Conservation (phyloP, 2,888 invertebrate genomes). For the Trachelus troglodyta region DNA sequence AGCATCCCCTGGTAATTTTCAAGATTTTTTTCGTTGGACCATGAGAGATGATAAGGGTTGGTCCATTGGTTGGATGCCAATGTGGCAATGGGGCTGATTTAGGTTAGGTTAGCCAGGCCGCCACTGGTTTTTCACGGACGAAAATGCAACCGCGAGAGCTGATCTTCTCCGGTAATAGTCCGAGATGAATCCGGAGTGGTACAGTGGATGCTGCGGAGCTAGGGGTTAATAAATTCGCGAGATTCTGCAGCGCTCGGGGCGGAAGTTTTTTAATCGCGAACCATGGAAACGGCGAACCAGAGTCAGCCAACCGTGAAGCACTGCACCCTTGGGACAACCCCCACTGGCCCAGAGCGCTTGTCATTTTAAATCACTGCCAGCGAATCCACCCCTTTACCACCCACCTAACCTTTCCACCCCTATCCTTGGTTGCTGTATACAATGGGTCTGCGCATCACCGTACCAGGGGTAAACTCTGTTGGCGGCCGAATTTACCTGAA, state of each 20-base stretch:
- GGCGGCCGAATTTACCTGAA: slow-evolving; percentile 46
- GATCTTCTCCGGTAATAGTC: slow-evolving; percentile 26
- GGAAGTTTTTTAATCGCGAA: slow-evolving; percentile 61
- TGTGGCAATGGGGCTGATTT: not conserved
- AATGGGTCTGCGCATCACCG: not conserved
- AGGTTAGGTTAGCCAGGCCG: too few relatives aligned
- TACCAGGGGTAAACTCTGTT: slow-evolving; percentile 14
- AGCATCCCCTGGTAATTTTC: not conserved
- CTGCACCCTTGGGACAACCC: slow-evolving; percentile 61
- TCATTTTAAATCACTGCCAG: slow-evolving; percentile 64
- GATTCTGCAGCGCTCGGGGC: slow-evolving; percentile 58
- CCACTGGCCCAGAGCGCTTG: slow-evolving; percentile 56
- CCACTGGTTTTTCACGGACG: not conserved
- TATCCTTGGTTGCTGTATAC: not conserved
- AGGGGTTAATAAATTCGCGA: slow-evolving; percentile 60
- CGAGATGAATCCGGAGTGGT: slow-evolving; percentile 33
- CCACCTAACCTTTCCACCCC: slow-evolving; percentile 14
- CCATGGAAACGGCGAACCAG: slow-evolving; percentile 46
- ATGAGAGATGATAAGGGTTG: not conserved
- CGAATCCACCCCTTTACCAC: slow-evolving; percentile 21
- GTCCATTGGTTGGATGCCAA: not conserved
- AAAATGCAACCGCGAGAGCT: not conserved
- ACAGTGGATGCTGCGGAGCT: slow-evolving; percentile 19
- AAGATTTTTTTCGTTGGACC: not conserved
- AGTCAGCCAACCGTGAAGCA: slow-evolving; percentile 57